Evolutionary conservation across 2,113 vertebrate species (phyloP).

Genomic region (Neotoma lepida): DNA sequence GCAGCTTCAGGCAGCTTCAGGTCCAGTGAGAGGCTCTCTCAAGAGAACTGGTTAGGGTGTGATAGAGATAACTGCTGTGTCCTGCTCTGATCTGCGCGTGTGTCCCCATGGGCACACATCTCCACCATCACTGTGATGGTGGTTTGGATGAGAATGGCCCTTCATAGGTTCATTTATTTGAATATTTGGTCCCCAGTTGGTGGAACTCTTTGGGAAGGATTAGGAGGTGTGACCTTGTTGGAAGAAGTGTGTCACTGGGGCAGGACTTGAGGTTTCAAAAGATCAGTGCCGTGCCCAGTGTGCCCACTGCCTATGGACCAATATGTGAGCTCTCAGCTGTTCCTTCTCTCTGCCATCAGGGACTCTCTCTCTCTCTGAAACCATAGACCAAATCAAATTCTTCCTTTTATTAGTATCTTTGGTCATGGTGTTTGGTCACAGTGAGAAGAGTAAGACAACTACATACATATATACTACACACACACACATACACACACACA

Average conservation of each 20-base stretch:
- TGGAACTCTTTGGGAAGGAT: background rate
- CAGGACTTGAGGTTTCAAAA: background rate
- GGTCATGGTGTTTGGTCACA: background rate
- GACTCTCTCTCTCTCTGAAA: background rate
- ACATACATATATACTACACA: background rate
- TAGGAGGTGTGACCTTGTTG: background rate
- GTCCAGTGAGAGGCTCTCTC: background rate
- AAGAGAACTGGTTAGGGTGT: background rate
- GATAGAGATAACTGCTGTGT: no score
- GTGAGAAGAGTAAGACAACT: background rate
- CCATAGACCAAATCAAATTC: background rate
- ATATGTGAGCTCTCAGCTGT: background rate
- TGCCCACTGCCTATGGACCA: background rate
- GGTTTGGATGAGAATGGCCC: background rate
- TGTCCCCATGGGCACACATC: background rate
- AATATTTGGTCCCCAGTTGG: background rate
- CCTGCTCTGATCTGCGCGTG: background rate
- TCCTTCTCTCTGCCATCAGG: background rate
- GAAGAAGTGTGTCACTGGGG: background rate
- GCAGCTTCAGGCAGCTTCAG: no score
- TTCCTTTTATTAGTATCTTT: background rate
- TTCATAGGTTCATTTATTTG: background rate
- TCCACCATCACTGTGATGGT: background rate
- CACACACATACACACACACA: background rate
- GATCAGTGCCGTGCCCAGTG: background rate